Percentiles rank a stretch among this genome's conserved stretches.
phyloP scores from a whole-genome alignment of 2,888 invertebrate genomes.

The Agrenia bidenticulata region DNA sequence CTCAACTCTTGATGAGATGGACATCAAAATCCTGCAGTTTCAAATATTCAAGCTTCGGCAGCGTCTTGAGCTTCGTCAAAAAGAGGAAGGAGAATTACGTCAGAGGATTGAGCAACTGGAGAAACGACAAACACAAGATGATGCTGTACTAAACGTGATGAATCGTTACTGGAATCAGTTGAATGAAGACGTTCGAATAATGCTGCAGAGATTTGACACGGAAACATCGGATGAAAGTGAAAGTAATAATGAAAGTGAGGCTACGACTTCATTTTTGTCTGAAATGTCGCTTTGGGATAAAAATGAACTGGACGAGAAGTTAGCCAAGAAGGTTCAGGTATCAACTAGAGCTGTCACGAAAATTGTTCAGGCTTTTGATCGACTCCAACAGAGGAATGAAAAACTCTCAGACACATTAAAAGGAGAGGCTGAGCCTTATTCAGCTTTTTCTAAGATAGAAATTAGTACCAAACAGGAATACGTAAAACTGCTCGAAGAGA shows the following conservation, averaged over 20 bases:
- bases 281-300: slow-evolving; percentile 97
- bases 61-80: slow-evolving; percentile 12
- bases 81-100: slow-evolving; percentile 12
- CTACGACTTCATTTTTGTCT: slow-evolving; percentile 91
- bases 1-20: slow-evolving; percentile 31
- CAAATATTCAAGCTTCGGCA: slow-evolving; percentile 27
- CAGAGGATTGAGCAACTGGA: slow-evolving; percentile 21
- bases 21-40: slow-evolving; percentile 20
- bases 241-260: slow-evolving; percentile 55
- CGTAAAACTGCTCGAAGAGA: slow-evolving; percentile 83
- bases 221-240: slow-evolving; percentile 16
- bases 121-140: slow-evolving; percentile 19
- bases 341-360: slow-evolving; percentile 95
- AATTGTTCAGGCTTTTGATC: slow-evolving; percentile 93
- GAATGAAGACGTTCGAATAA: slow-evolving; percentile 22
- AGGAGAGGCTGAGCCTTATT: slow-evolving; percentile 59
- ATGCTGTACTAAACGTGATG: slow-evolving; percentile 17
- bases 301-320: slow-evolving; percentile 91
- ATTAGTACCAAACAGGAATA: slow-evolving; percentile 64
- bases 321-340: slow-evolving; percentile 92
- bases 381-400: slow-evolving; percentile 91
- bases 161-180: slow-evolving; percentile 25
- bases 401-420: slow-evolving; percentile 86
- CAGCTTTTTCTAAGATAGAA: neutral
- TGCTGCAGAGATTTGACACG: slow-evolving; percentile 19